A percentile compares a stretch with the other conserved stretches of the same genome.
phyloP scores from a whole-genome alignment of 2,888 invertebrate species.

The Nymphalis c-album region DNA sequence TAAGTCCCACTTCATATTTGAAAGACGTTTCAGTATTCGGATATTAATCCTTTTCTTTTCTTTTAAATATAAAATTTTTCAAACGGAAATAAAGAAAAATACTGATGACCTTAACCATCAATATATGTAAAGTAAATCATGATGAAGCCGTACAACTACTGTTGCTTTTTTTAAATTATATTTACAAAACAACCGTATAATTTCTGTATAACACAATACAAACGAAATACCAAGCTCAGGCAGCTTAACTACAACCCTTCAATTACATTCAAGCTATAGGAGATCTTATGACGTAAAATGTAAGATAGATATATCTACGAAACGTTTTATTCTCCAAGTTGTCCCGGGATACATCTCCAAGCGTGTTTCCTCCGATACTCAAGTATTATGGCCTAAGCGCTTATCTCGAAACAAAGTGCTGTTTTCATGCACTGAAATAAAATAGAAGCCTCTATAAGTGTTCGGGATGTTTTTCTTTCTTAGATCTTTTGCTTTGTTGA shows the following conservation, averaged over 20 bases:
- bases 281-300: constrained; percentile 6
- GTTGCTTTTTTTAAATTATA: neutral
- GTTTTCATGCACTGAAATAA: constrained; percentile 41
- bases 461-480: constrained; percentile 25
- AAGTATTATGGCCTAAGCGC: constrained; percentile 40
- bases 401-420: constrained; percentile 41
- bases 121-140: neutral
- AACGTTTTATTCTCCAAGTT: constrained; percentile 14
- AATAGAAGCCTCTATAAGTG: constrained; percentile 31
- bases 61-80: no score
- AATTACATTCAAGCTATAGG: neutral
- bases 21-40: no score
- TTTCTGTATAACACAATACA: neutral
- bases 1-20: no score
- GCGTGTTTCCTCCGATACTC: constrained; percentile 29
- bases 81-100: no score
- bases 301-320: constrained; percentile 9
- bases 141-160: neutral
- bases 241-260: constrained; percentile 1
- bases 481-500: constrained; percentile 33
- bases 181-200: neutral
- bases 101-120: no score
- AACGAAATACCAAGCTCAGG: neutral
- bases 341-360: constrained; percentile 17
- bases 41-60: no score